phyloP scores from a whole-genome alignment of 2,113 vertebrate species.

The Mormoops blainvillei region DNA sequence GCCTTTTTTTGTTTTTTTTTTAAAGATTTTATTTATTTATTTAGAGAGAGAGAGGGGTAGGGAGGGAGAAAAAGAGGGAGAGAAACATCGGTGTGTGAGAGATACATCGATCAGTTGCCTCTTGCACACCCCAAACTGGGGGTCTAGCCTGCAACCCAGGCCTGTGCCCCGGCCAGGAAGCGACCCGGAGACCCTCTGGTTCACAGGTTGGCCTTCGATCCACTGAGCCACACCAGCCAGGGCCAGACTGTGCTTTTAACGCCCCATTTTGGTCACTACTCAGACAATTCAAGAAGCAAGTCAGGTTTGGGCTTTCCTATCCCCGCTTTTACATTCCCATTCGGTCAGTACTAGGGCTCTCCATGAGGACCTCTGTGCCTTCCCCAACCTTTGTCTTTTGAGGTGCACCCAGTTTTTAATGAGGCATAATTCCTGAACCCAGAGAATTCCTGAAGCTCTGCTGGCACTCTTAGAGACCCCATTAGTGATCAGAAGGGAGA shows the following conservation, averaged over 20 bases:
- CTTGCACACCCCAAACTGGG: too few relatives aligned
- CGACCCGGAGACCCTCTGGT: too few relatives aligned
- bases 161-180: too few relatives aligned
- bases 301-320: background rate
- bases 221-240: too few relatives aligned
- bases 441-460: background rate
- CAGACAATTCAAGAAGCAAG: background rate
- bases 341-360: background rate
- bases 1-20: background rate
- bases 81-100: too few relatives aligned
- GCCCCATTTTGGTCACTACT: background rate
- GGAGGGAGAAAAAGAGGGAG: too few relatives aligned
- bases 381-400: background rate
- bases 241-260: background rate
- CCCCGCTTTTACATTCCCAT: background rate
- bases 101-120: too few relatives aligned
- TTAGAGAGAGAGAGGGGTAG: too few relatives aligned
- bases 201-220: too few relatives aligned
- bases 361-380: fast-evolving
- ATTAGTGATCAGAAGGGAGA: background rate
- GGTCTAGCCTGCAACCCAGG: too few relatives aligned
- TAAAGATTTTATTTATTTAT: too few relatives aligned
- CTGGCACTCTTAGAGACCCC: background rate
- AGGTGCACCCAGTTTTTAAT: background rate
- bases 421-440: background rate